Percentiles rank a stretch among this genome's conserved stretches.
phyloP scores from a whole-genome alignment of 2,888 invertebrate species.

The Campopleginae sp. region DNA sequence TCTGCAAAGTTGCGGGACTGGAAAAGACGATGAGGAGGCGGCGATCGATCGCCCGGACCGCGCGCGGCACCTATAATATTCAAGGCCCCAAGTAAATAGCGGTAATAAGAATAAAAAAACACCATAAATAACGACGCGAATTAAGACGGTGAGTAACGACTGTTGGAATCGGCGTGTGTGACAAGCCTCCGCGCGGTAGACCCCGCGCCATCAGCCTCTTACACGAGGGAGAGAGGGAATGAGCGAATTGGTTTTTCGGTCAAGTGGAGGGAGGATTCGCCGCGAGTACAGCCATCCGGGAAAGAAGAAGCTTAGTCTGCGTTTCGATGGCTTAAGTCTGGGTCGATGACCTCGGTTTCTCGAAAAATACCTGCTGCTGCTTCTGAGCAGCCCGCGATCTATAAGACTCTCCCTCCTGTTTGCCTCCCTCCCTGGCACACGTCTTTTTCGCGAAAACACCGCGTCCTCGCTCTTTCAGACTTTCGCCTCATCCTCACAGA shows the following conservation, averaged over 20 bases:
- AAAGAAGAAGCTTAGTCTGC: slow-evolving; percentile 16
- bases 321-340: slow-evolving; percentile 5
- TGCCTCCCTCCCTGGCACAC: background rate
- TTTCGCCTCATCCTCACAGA: background rate
- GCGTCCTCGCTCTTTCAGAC: background rate
- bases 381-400: background rate
- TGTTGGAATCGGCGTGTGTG: background rate
- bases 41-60: background rate
- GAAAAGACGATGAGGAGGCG: background rate
- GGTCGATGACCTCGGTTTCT: slow-evolving; percentile 30
- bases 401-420: background rate
- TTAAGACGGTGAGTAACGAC: slow-evolving; percentile 41
- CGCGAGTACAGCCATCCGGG: background rate
- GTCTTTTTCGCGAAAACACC: background rate
- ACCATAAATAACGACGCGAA: slow-evolving; percentile 23
- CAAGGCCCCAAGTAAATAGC: slow-evolving; percentile 1
- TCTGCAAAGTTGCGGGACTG: background rate
- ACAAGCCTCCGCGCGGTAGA: background rate
- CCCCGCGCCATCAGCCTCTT: too few relatives aligned
- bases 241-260: background rate
- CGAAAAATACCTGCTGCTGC: slow-evolving; percentile 14
- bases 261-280: background rate
- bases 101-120: slow-evolving; percentile 1
- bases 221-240: background rate
- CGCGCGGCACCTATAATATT: background rate